Conservation (phyloP, 1,140 invertebrate genomes). For the Neodiprion fabricii region DNA sequence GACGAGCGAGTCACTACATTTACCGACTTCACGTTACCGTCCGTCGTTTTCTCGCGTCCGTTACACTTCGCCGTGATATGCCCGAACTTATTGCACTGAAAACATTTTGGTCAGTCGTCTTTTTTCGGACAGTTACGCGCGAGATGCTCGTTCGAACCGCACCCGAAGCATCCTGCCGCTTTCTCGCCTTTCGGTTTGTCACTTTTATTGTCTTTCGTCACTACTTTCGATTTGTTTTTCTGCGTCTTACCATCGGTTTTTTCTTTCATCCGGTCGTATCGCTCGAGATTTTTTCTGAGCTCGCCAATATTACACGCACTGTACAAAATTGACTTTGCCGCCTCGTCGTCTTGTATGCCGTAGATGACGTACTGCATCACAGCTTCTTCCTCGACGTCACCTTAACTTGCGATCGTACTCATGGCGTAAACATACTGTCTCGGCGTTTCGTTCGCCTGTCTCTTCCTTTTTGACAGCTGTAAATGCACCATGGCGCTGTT, state of each 20-base stretch:
- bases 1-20: not conserved
- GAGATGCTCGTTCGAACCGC: constrained; percentile 14
- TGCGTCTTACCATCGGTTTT: not conserved
- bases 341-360: constrained; percentile 13
- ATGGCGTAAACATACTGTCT: constrained; percentile 32
- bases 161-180: constrained; percentile 17
- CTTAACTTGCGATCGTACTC: constrained; percentile 30
- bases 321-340: constrained; percentile 27
- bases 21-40: not conserved
- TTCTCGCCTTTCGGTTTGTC: not conserved
- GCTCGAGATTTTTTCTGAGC: constrained; percentile 18
- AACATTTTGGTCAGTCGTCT: constrained; percentile 23
- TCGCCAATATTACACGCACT: constrained; percentile 16
- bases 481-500: constrained; percentile 24
- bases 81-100: constrained; percentile 25
- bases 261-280: not conserved
- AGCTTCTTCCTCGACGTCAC: constrained; percentile 27
- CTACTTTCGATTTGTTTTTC: not conserved
- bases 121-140: constrained; percentile 19
- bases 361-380: constrained; percentile 30
- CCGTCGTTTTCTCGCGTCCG: not conserved
- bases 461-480: not conserved
- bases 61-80: constrained; percentile 20
- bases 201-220: not conserved
- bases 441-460: constrained; percentile 18